Evolutionary conservation across 1,140 invertebrate genomes (phyloP).

Genomic region (Phymastichus coffea): DNA sequence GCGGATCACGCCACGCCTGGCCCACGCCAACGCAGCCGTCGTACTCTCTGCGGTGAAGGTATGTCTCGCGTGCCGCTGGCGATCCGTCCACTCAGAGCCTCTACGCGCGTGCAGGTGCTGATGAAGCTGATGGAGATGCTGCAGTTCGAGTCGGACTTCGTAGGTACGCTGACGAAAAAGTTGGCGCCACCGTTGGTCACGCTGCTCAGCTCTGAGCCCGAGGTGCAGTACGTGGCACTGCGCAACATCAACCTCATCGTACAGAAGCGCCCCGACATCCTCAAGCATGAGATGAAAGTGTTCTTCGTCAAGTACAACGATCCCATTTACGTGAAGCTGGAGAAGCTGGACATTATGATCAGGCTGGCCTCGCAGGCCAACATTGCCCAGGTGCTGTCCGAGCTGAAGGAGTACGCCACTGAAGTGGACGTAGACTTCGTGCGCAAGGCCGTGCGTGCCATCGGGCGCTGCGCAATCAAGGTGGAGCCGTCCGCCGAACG

Average conservation of each 20-base stretch:
- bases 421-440: constrained; percentile 99
- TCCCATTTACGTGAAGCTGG: constrained; percentile 99
- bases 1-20: constrained; percentile 93
- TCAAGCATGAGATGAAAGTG: constrained; percentile 99
- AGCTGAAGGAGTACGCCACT: constrained; percentile 98
- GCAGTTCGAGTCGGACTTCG: constrained; percentile 90
- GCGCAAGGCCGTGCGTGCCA: constrained; percentile 95
- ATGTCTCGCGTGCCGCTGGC: no score
- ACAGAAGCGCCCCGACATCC: constrained; percentile 96
- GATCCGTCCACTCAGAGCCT: no score
- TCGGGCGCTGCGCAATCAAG: constrained; percentile 99
- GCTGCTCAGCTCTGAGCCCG: constrained; percentile 94
- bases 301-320: constrained; percentile 99
- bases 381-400: constrained; percentile 97
- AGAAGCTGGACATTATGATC: constrained; percentile 99
- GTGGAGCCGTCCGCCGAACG: constrained; percentile 98
- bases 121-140: constrained; percentile 99
- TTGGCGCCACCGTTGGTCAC: constrained; percentile 98
- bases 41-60: constrained; percentile 98
- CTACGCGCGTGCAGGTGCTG: constrained; percentile 66
- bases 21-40: constrained; percentile 99
- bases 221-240: constrained; percentile 98
- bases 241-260: constrained; percentile 99
- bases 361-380: constrained; percentile 96
- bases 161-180: constrained; percentile 92